Conservation (phyloP, 2,888 invertebrate genomes). For the Amiota minor region DNA sequence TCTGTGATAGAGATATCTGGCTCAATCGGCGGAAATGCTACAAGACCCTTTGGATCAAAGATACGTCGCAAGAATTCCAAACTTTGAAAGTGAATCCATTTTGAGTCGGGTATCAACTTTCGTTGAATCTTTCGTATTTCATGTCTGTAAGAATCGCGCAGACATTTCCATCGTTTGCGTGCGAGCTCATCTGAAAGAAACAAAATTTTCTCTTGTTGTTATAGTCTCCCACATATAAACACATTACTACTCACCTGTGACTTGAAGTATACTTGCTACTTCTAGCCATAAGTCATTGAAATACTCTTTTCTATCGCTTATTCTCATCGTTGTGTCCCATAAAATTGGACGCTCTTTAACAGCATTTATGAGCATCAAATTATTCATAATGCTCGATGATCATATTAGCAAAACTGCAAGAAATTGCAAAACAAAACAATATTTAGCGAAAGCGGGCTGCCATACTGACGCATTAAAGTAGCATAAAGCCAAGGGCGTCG, state of each 20-base stretch:
- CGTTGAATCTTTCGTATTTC: constrained; percentile 56
- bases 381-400: constrained; percentile 44
- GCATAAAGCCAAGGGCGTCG: too few relatives aligned
- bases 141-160: constrained; percentile 52
- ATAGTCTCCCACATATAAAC: background rate
- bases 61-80: constrained; percentile 53
- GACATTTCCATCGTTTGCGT: constrained; percentile 54
- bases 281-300: constrained; percentile 42
- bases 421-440: too few relatives aligned
- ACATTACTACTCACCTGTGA: background rate
- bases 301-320: constrained; percentile 44
- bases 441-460: too few relatives aligned
- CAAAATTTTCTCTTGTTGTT: background rate
- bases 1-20: constrained; percentile 44
- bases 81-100: constrained; percentile 51
- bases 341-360: constrained; percentile 49
- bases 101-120: constrained; percentile 30
- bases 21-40: constrained; percentile 45
- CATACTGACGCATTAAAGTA: background rate
- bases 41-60: constrained; percentile 49
- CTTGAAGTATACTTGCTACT: constrained; percentile 36
- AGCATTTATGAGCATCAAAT: constrained; percentile 48
- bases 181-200: constrained; percentile 38
- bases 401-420: too few relatives aligned
- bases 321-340: constrained; percentile 53